phyloP scores from a whole-genome alignment of 2,888 invertebrate genomes.

The Nymphalis urticae region DNA sequence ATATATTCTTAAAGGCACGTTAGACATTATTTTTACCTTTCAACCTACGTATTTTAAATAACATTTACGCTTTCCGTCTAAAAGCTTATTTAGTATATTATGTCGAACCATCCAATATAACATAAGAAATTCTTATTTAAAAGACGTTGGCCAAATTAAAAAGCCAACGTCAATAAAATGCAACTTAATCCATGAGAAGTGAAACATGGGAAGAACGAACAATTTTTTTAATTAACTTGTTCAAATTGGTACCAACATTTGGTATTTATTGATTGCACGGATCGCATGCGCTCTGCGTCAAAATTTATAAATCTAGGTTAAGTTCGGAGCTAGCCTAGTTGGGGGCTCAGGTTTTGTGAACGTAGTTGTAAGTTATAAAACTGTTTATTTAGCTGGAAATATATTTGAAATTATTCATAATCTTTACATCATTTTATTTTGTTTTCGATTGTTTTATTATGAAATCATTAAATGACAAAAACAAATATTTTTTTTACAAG shows the following conservation, averaged over 20 bases:
- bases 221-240: slow-evolving; percentile 1
- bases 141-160: background rate
- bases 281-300: slow-evolving; percentile 37
- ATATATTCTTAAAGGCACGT: background rate
- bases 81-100: too few species aligned
- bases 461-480: too few species aligned
- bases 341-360: slow-evolving; percentile 11
- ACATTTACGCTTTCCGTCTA: too few species aligned
- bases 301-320: slow-evolving; percentile 38
- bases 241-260: slow-evolving; percentile 22
- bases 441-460: too few species aligned
- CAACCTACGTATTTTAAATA: background rate
- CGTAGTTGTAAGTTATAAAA: background rate
- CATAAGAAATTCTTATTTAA: background rate
- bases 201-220: too few species aligned
- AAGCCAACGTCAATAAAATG: background rate
- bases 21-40: background rate
- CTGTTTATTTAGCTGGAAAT: background rate
- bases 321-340: slow-evolving; percentile 16
- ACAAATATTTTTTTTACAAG: too few species aligned
- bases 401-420: background rate
- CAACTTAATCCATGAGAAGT: background rate
- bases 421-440: background rate
- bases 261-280: slow-evolving; percentile 36
- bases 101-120: too few species aligned